phyloP scores from a whole-genome alignment of 2,113 vertebrate genomes.

The Cavia porcellus region DNA sequence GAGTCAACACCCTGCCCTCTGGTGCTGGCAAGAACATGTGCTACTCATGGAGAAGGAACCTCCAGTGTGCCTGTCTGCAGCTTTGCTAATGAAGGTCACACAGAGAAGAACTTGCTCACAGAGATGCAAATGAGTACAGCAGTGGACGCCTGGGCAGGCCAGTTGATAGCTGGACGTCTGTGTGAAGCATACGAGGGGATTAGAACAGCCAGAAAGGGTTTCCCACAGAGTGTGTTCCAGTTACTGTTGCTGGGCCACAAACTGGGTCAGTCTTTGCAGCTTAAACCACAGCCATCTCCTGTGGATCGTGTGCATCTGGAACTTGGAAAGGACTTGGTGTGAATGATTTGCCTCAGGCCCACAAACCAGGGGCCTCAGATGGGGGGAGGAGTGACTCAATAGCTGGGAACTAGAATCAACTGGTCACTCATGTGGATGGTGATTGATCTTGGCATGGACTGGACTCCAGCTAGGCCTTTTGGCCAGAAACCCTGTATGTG shows the following conservation, averaged over 20 bases:
- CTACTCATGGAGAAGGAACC: background rate
- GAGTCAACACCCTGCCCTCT: background rate
- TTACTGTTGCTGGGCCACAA: background rate
- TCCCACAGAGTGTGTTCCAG: background rate
- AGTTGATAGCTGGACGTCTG: background rate
- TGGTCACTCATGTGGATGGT: background rate
- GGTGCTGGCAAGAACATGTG: background rate
- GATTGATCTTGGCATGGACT: background rate
- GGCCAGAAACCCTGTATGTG: background rate
- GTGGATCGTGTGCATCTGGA: background rate
- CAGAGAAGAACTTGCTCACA: background rate
- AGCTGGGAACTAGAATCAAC: background rate
- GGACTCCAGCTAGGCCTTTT: background rate
- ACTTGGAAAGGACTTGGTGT: background rate
- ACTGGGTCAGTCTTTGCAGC: background rate
- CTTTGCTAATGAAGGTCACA: background rate
- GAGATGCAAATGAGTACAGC: background rate
- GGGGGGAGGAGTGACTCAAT: background rate
- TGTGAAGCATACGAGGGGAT: background rate
- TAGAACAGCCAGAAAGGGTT: background rate
- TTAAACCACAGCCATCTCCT: background rate
- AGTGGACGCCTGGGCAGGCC: background rate
- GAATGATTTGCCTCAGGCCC: background rate
- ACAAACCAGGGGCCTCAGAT: background rate
- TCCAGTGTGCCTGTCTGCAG: background rate